Base-by-base conservation (phyloP, 64 coral and sea anemone genomes). In the Hydrozoanthus tunicans region DNA sequence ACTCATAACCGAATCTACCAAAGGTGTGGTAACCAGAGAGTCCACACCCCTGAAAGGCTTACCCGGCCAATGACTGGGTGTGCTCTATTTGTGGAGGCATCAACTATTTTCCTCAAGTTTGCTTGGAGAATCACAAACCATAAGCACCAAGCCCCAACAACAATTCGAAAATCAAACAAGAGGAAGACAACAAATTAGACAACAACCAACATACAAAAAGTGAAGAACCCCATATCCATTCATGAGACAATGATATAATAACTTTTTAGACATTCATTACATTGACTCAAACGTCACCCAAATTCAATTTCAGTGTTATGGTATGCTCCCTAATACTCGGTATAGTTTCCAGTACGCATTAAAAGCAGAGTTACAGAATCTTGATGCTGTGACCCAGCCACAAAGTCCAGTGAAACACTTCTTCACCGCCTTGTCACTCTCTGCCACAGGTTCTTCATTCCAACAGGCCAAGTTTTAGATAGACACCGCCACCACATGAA, bases 381-480 rank as follows among this genome's bases (percentile, higher is more conserved):
- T 43, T 43, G 32, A 43, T 67, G 4, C 64, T 10, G 12, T 67
- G 64, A 67, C 5, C 20, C 64, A 11, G 64, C 64, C 64, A 67
- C 64, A n/a, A 67, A 81, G 5, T 7, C 51, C 58, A 72, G 43
- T 13, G 71, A 89, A 89, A 73, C 59, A 82, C 2, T 80, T 80
- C 66, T 88, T 93, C 25, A 43, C 92, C 68, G 89, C 17, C 86
- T 85, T 93, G 61, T 63, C 84, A 80, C 59, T 93, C 61, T 93
- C 62, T 5, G 23, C 92, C 2, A 89, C 85, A 51, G 85, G 92
- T 5, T 80, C 61, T 0, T n/a, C 73, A 78, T 94, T 83, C 65
- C 27, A 70, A 5, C 65, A 89, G 9, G 64, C 69, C 68, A 90
- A 85, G 67, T 90, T 94, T 75, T 86, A 94, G 61, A 90, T 94